Evolutionary conservation across 2,888 invertebrate genomes (phyloP).

Genomic region (Chironomus tentans): DNA sequence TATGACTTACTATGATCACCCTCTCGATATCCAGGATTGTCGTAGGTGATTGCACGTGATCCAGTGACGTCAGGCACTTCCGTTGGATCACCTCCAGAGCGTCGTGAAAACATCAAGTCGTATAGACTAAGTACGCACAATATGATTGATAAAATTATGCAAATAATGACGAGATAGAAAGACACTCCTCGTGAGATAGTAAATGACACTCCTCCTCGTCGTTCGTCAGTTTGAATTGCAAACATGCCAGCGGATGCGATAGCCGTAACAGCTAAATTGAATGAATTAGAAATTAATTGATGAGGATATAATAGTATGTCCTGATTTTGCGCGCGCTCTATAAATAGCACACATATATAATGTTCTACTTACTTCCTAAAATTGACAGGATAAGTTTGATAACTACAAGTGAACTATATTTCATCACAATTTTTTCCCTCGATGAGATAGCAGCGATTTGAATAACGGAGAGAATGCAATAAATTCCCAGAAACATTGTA

Average conservation of each 20-base stretch:
- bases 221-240: slow-evolving; percentile 77
- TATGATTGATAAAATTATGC: slow-evolving; percentile 64
- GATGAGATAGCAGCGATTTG: slow-evolving; percentile 83
- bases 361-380: slow-evolving; percentile 64
- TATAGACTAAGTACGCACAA: slow-evolving; percentile 71
- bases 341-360: neutral
- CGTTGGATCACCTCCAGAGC: slow-evolving; percentile 73
- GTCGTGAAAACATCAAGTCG: slow-evolving; percentile 68
- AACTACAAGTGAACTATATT: slow-evolving; percentile 68
- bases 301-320: neutral
- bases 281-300: neutral
- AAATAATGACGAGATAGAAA: slow-evolving; percentile 77
- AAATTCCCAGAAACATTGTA: slow-evolving; percentile 61
- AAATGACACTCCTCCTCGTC: slow-evolving; percentile 52
- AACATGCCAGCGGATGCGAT: slow-evolving; percentile 74
- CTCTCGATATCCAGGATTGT: slow-evolving; percentile 80
- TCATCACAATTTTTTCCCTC: slow-evolving; percentile 67
- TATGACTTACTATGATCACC: slow-evolving; percentile 34
- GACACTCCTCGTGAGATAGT: slow-evolving; percentile 68
- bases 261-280: slow-evolving; percentile 62
- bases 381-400: slow-evolving; percentile 69
- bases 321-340: neutral
- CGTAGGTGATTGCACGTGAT: slow-evolving; percentile 63
- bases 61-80: slow-evolving; percentile 47
- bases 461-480: slow-evolving; percentile 69